Evolutionary conservation across 2,888 invertebrate species (phyloP), one percentile per base, ranked within the genome.

Genomic region (Euzophera pinguis): DNA sequence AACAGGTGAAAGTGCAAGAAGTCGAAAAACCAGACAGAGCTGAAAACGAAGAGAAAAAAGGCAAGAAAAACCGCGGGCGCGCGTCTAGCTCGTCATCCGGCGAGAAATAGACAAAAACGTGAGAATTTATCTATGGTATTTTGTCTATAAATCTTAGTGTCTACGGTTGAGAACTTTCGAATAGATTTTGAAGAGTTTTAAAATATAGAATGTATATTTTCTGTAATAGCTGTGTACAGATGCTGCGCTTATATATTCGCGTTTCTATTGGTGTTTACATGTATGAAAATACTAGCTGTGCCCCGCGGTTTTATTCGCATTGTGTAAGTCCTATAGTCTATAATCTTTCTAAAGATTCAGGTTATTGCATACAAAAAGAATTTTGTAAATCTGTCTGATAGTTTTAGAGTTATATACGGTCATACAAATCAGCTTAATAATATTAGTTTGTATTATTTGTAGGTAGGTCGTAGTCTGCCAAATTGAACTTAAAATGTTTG

Each of bases 11-110:
- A 54, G 58, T 59, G 1, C 79, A 81, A n/a, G 42, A 41, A 22
- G 41, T 65, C 3, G 69, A 81, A n/a, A 75, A 63, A 56, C 55
- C 54, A 2, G 68, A 71, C 1, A 81, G 76, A 35, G 79, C 78
- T 35, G 69, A 71, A 29, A 51, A 51, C 3, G 89, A 88, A 14
- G 88, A 88, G 12, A 85, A 81, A 58, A 75, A 75, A 54, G 55
- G 55, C 56, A 85, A 76, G 58, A 88, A 84, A 58, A 81, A 83
- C 22, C 73, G 89, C 16, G 89, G 88, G 1, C 69, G 90, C 14
- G 85, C 80, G 8, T 89, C 88, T 0, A 85, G 85, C 61, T 88
- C 90, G 0, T 89, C 89, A 1, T 88, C 88, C 0, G 84, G 81
- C 6, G 90, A 90, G 65, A 90, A 89, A 72, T 90, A 73, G 22